Conservation (phyloP, 2,113 vertebrate genomes). For the Lepidothrix coronata region DNA sequence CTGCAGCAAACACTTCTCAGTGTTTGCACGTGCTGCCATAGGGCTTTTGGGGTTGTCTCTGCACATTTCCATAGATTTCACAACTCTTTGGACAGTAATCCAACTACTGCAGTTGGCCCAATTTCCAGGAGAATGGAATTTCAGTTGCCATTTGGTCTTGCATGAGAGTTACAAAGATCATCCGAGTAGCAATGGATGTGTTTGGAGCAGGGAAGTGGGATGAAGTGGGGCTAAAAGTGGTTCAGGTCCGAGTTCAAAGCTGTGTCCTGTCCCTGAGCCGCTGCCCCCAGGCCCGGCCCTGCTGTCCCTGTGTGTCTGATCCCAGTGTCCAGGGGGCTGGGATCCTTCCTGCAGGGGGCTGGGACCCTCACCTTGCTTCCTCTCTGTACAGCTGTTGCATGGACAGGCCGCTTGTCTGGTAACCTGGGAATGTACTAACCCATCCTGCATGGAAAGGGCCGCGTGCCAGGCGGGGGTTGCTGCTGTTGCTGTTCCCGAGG, state of each 20-base stretch:
- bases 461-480: neutral
- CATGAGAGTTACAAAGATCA: neutral
- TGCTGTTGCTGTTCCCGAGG: constrained; percentile 62
- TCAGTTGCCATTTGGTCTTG: neutral
- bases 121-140: neutral
- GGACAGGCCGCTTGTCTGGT: neutral
- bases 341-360: neutral
- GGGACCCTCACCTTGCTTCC: neutral
- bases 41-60: neutral
- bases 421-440: constrained; percentile 64
- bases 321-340: neutral
- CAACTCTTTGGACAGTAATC: neutral
- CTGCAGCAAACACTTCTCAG: neutral
- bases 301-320: neutral
- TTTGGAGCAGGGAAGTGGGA: neutral
- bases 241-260: neutral
- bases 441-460: neutral
- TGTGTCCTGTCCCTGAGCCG: neutral
- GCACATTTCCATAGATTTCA: neutral
- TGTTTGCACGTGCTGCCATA: neutral
- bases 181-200: neutral
- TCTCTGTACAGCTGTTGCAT: neutral
- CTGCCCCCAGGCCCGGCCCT: neutral
- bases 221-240: neutral
- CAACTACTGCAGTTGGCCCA: neutral